Evolutionary conservation across 2,113 vertebrate species (phyloP).

Genomic region (Ceyx melanurus): DNA sequence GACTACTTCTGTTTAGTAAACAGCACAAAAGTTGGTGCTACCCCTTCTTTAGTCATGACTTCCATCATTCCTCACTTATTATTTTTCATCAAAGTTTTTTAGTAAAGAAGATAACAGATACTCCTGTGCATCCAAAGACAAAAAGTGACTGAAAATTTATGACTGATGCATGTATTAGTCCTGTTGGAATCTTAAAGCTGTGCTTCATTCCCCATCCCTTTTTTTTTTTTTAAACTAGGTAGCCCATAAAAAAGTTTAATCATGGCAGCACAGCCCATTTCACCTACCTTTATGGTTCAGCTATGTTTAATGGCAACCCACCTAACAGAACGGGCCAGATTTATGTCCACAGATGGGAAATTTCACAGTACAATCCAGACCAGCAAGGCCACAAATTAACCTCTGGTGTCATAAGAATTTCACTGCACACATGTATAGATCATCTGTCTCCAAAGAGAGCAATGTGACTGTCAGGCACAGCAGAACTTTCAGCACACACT

Average conservation of each 20-base stretch:
- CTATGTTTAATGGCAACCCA: neutral
- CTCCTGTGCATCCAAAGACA: neutral
- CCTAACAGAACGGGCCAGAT: neutral
- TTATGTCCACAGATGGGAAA: constrained; percentile 24
- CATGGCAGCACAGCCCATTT: neutral
- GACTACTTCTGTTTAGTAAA: neutral
- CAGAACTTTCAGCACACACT: neutral
- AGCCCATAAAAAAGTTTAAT: constrained; percentile 17
- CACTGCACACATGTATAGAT: neutral
- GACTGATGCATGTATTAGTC: neutral
- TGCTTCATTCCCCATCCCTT: neutral
- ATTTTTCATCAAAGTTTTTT: neutral
- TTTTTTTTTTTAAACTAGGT: neutral
- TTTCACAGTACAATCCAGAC: neutral
- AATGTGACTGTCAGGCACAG: neutral
- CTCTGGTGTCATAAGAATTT: neutral
- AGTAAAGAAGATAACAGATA: neutral
- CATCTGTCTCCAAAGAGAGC: neutral
- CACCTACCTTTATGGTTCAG: neutral
- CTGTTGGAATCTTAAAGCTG: neutral
- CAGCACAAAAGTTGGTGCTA: neutral
- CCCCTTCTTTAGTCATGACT: neutral
- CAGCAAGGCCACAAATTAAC: constrained; percentile 39
- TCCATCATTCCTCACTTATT: neutral
- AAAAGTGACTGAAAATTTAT: neutral